phyloP scores from a whole-genome alignment of 2,888 invertebrate species.

The Willowsia nigromaculata region DNA sequence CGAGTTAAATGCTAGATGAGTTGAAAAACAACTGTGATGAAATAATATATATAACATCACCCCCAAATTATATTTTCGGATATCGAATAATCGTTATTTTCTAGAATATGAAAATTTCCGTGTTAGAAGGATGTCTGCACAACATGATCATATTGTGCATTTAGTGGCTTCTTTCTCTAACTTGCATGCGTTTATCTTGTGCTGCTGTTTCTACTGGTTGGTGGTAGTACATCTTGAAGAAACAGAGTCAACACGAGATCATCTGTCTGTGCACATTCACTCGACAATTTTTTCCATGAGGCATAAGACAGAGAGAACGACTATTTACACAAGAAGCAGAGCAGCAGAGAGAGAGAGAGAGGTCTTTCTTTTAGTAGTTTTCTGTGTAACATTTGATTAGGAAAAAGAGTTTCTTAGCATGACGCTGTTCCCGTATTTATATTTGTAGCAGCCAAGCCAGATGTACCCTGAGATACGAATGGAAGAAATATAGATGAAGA shows the following conservation, averaged over 20 bases:
- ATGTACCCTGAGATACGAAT: slow-evolving; percentile 27
- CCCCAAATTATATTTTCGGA: slow-evolving; percentile 37
- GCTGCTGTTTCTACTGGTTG: background rate
- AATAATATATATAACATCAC: background rate
- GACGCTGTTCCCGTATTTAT: slow-evolving; percentile 7
- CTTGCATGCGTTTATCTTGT: no score
- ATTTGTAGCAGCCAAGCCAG: slow-evolving; percentile 21
- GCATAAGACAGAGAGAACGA: background rate
- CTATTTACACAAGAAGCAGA: slow-evolving; percentile 16
- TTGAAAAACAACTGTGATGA: background rate
- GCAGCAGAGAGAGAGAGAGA: background rate
- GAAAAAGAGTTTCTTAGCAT: slow-evolving; percentile 24
- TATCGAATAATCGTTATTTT: slow-evolving; percentile 41
- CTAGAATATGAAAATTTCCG: background rate
- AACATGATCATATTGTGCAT: background rate
- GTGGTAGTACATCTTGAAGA: background rate
- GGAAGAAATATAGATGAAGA: slow-evolving; percentile 33
- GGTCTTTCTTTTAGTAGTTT: background rate
- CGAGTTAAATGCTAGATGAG: background rate
- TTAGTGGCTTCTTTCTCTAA: background rate
- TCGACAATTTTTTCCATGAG: slow-evolving; percentile 21
- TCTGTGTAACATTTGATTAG: slow-evolving; percentile 25
- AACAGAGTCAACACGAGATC: slow-evolving; percentile 19
- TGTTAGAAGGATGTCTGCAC: background rate
- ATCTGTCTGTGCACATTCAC: slow-evolving; percentile 18